phyloP scores from a whole-genome alignment of 2,888 invertebrate genomes.

The Orchestes rusci region DNA sequence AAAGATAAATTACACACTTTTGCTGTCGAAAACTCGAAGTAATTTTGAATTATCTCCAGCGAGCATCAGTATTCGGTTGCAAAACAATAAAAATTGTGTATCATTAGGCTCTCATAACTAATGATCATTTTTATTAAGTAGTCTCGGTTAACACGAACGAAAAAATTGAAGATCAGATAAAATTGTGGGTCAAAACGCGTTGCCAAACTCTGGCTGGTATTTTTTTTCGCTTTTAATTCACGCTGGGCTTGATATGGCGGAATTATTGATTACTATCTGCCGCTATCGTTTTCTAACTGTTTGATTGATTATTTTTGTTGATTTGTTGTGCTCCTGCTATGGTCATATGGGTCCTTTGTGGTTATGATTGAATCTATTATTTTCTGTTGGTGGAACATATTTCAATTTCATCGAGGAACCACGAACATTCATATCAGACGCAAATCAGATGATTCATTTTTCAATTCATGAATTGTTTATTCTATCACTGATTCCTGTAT shows the following conservation, averaged over 20 bases:
- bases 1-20: slow-evolving; percentile 11
- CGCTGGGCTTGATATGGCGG: slow-evolving; percentile 10
- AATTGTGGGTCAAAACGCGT: slow-evolving; percentile 17
- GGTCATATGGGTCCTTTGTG: no score
- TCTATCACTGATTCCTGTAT: no score
- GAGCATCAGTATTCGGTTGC: slow-evolving; percentile 16
- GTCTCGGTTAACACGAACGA: slow-evolving; percentile 19
- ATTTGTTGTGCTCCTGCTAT: slow-evolving; percentile 14
- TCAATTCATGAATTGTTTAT: no score
- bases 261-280: slow-evolving; percentile 20
- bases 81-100: slow-evolving; percentile 23
- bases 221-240: slow-evolving; percentile 11
- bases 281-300: slow-evolving; percentile 15
- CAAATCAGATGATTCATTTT: no score
- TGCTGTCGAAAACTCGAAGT: slow-evolving; percentile 8
- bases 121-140: slow-evolving; percentile 22
- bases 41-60: slow-evolving; percentile 11
- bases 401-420: no score
- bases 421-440: no score
- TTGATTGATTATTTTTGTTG: slow-evolving; percentile 13
- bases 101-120: slow-evolving; percentile 20
- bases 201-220: slow-evolving; percentile 14
- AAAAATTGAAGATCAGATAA: slow-evolving; percentile 23
- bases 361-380: no score
- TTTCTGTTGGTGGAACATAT: no score